Evolutionary conservation across 2,888 invertebrate genomes (phyloP).

Genomic region (Hemistola chrysoprasaria): DNA sequence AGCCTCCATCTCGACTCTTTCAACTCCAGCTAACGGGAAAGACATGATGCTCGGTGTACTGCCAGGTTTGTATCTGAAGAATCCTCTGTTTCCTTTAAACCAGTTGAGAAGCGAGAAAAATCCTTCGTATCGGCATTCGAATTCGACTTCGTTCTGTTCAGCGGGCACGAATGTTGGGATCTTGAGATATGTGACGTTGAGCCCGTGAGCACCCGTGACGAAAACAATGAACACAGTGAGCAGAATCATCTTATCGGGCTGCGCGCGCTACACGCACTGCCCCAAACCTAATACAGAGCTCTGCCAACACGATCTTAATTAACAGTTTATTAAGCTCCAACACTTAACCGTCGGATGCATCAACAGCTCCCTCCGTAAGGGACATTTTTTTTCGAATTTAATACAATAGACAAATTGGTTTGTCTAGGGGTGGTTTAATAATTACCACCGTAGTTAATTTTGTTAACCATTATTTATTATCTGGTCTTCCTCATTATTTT

Average conservation of each 20-base stretch:
- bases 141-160: constrained; percentile 56
- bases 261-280: constrained; percentile 64
- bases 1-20: constrained; percentile 54
- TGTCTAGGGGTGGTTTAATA: constrained; percentile 52
- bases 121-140: constrained; percentile 70
- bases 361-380: constrained; percentile 47
- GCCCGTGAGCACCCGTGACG: constrained; percentile 35
- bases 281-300: constrained; percentile 44
- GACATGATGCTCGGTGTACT: constrained; percentile 61
- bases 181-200: constrained; percentile 58
- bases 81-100: constrained; percentile 68
- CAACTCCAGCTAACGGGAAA: constrained; percentile 62
- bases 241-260: constrained; percentile 59
- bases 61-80: constrained; percentile 69
- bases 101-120: constrained; percentile 72
- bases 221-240: constrained; percentile 41
- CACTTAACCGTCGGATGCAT: constrained; percentile 68
- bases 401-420: constrained; percentile 72
- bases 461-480: too few relatives aligned
- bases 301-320: constrained; percentile 71
- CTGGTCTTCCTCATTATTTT: too few relatives aligned
- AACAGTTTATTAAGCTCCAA: constrained; percentile 78
- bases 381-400: constrained; percentile 52
- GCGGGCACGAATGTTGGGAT: constrained; percentile 56
- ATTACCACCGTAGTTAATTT: too few relatives aligned